phyloP scores from a whole-genome alignment of 2,888 invertebrate genomes.

The Amphiduros pacificus region DNA sequence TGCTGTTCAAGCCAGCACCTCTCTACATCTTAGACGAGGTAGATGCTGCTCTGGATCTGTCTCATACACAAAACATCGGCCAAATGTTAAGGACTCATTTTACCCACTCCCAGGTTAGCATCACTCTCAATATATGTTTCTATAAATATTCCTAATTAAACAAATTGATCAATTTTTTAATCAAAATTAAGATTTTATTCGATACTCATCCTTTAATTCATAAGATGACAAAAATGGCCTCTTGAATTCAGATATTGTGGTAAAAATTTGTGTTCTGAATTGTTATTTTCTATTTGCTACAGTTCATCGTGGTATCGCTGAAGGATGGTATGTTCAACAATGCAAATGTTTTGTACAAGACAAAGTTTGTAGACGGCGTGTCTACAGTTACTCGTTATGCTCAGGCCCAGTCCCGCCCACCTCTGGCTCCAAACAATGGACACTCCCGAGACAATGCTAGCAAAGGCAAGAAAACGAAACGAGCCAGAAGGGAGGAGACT shows the following conservation, averaged over 20 bases:
- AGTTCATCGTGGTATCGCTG: conserved; percentile 96
- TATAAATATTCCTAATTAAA: neutral
- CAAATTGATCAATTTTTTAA: neutral
- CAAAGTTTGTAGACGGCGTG: conserved; percentile 92
- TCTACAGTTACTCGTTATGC: conserved; percentile 73
- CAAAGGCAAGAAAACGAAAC: neutral
- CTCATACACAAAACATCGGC: conserved; percentile 98
- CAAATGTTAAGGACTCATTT: conserved; percentile 90
- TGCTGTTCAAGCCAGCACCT: conserved; percentile 96
- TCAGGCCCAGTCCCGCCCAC: conserved; percentile 31
- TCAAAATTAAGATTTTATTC: too few relatives aligned
- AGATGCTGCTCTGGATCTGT: conserved; percentile 95
- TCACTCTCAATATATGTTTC: too few relatives aligned
- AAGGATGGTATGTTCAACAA: conserved; percentile 99
- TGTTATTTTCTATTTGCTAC: too few relatives aligned
- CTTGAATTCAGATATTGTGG: neutral
- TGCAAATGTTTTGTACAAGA: conserved; percentile 94
- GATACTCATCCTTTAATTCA: neutral
- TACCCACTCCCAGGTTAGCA: conserved; percentile 71
- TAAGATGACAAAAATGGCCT: neutral
- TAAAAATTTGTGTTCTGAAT: conserved; percentile 1
- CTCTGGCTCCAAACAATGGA: too few relatives aligned
- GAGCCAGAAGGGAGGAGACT: neutral
- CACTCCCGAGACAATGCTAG: neutral
- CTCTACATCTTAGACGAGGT: conserved; percentile 98